These are phyloP conservation scores for Drosophila nigricruria DNA, from an alignment of 2,888 invertebrate genomes.

Conservation along the genomic window DNA sequence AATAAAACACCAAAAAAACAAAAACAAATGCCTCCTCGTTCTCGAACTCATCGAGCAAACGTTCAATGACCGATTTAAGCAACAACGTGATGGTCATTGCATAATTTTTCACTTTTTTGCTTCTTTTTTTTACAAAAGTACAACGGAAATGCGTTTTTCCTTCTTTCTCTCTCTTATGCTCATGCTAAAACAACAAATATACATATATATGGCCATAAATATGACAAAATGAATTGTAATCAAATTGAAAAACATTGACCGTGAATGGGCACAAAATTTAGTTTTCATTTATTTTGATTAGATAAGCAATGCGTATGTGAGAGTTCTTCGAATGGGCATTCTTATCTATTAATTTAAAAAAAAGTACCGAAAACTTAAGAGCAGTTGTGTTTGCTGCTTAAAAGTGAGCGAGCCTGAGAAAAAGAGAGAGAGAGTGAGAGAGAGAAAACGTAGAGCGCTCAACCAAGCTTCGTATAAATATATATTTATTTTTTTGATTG, in stretches of 20 bases:
- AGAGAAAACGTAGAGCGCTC: conserved; percentile 11
- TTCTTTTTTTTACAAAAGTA: conserved; percentile 33
- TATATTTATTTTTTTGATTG: conserved; percentile 12
- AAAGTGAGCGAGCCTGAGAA: conserved; percentile 1
- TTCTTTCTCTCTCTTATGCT: neutral
- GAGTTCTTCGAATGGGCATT: conserved; percentile 29
- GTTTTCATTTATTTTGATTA: conserved; percentile 56
- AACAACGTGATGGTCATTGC: conserved; percentile 55
- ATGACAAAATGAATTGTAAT: conserved; percentile 23
- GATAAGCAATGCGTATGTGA: conserved; percentile 38
- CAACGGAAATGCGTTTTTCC: conserved; percentile 60
- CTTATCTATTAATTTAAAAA: conserved; percentile 58
- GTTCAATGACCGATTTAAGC: conserved; percentile 67
- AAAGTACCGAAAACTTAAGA: conserved; percentile 21
- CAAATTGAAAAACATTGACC: conserved; percentile 64
- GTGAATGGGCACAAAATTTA: conserved; percentile 55
- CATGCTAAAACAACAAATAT: neutral
- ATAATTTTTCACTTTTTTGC: conserved; percentile 57
- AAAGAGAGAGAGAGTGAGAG: conserved; percentile 14
- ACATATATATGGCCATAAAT: neutral
- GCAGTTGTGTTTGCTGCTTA: neutral
- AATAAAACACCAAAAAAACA: conserved; percentile 7
- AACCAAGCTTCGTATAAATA: conserved; percentile 24
- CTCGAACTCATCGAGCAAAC: conserved; percentile 27
- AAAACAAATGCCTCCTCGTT: conserved; percentile 13